Evolutionary conservation across 2,888 invertebrate genomes (phyloP).

Genomic region (Unio delphinus): DNA sequence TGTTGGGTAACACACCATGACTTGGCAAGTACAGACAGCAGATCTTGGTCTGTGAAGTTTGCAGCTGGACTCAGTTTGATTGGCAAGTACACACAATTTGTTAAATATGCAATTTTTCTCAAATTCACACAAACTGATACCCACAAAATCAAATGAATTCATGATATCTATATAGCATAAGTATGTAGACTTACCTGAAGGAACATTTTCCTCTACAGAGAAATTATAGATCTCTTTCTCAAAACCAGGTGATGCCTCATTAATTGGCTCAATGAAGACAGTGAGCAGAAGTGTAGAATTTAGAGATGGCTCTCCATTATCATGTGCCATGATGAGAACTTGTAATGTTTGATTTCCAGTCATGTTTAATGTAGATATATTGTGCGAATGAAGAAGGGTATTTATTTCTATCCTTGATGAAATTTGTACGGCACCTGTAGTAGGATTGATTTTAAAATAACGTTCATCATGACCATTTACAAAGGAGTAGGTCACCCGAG

Average conservation of each 20-base stretch:
- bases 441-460: slow-evolving; percentile 14
- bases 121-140: too few relatives aligned
- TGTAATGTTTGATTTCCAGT: slow-evolving; percentile 4
- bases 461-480: background rate
- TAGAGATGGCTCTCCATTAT: slow-evolving; percentile 5
- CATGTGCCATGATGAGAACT: slow-evolving; percentile 6
- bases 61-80: too few relatives aligned
- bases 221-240: slow-evolving; percentile 6
- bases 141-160: too few relatives aligned
- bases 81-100: too few relatives aligned
- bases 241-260: slow-evolving; percentile 22
- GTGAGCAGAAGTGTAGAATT: slow-evolving; percentile 9
- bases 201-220: background rate
- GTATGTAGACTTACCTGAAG: too few relatives aligned
- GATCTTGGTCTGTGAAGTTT: too few relatives aligned
- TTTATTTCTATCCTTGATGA: slow-evolving; percentile 20
- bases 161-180: too few relatives aligned
- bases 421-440: slow-evolving; percentile 21
- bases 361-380: slow-evolving; percentile 8
- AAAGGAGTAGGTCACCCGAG: slow-evolving; percentile 8
- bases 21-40: too few relatives aligned
- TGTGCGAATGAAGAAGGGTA: slow-evolving; percentile 4
- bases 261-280: slow-evolving; percentile 16
- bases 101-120: too few relatives aligned
- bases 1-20: too few relatives aligned